Conservation (phyloP, 2,888 invertebrate species). For the Apoda limacodes region DNA sequence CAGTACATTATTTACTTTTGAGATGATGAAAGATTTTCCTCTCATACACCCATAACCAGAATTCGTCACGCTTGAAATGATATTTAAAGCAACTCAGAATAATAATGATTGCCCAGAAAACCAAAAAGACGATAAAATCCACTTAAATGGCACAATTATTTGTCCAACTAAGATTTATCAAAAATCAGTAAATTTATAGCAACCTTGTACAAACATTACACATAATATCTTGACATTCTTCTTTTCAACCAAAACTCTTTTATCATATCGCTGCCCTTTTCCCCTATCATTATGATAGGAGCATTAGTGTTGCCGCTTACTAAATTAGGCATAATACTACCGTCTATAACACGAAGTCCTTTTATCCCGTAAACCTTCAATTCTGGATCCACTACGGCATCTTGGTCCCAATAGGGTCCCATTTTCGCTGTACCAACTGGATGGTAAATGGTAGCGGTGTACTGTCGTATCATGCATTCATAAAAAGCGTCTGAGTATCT, state of each 20-base stretch:
- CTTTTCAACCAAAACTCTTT: conserved; percentile 84
- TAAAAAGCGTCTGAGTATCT: conserved; percentile 82
- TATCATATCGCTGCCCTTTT: conserved; percentile 89
- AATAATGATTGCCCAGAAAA: too few relatives aligned
- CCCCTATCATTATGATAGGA: conserved; percentile 90
- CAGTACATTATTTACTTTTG: too few relatives aligned
- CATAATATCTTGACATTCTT: conserved; percentile 51
- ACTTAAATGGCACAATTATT: too few relatives aligned
- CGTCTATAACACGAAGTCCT: conserved; percentile 84
- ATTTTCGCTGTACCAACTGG: conserved; percentile 90
- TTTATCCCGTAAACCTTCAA: conserved; percentile 83
- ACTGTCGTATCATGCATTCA: conserved; percentile 89
- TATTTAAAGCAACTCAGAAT: too few relatives aligned
- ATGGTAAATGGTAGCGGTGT: conserved; percentile 87
- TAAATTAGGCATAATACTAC: conserved; percentile 87
- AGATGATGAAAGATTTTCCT: too few relatives aligned
- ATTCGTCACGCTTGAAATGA: too few relatives aligned
- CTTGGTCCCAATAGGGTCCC: conserved; percentile 88
- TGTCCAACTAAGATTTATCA: too few relatives aligned
- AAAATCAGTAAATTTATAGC: too few relatives aligned
- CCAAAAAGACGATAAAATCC: too few relatives aligned
- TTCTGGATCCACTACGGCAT: conserved; percentile 86
- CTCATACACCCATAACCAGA: too few relatives aligned
- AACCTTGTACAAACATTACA: conserved; percentile 26
- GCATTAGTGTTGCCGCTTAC: conserved; percentile 91